Evolutionary conservation across 2,113 vertebrate genomes (phyloP), one percentile per base, ranked within the genome.

Genomic region (Heptranchias perlo): DNA sequence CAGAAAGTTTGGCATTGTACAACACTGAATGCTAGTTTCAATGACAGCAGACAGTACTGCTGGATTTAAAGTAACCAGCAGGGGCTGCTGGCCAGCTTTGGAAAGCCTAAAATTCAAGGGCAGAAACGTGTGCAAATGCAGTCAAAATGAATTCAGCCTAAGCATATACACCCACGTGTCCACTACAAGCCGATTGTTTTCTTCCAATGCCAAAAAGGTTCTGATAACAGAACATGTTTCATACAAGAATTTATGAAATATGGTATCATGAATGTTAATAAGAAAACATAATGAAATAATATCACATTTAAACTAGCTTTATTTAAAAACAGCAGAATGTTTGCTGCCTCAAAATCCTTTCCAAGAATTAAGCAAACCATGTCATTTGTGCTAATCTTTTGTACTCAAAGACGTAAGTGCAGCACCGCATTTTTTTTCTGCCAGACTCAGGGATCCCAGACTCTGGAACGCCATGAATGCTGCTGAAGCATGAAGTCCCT

Each of bases 1-100:
- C 44, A 49, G 62, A 8, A 69, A 67, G 28, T 73, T 69, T 69
- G 35, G 44, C 0, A 69, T 7, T 5, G 21, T 47, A 65, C 8
- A 44, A 31, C 8, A 31, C 47, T 16, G 25, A 65, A 39, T 28
- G 23, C 11, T 6, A 13, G 47, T 69, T 95, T 67, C 73, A n/a
- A 62, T 69, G 7, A 69, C 44, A 16, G 10, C 25, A 35, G 52
- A 35, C 44, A 35, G 21, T 52, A 47, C 18, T 73, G 44, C 8
- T 95, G 28, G 11, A 49, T 47, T 95, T 31, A 95, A 35, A 69
- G 10, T 52, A 49, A 65, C 93, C 64, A 69, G 93, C 44, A 69
- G 93, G 47, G 64, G 65, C 94, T 95, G 94, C 47, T 95, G 44
- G 25, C 47, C 47, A 95, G 94, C 11, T 73, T 95, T 52, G 94